These are phyloP conservation scores for Corythornis cristatus DNA, from an alignment of 2,113 vertebrate species.

Conservation along the genomic window DNA sequence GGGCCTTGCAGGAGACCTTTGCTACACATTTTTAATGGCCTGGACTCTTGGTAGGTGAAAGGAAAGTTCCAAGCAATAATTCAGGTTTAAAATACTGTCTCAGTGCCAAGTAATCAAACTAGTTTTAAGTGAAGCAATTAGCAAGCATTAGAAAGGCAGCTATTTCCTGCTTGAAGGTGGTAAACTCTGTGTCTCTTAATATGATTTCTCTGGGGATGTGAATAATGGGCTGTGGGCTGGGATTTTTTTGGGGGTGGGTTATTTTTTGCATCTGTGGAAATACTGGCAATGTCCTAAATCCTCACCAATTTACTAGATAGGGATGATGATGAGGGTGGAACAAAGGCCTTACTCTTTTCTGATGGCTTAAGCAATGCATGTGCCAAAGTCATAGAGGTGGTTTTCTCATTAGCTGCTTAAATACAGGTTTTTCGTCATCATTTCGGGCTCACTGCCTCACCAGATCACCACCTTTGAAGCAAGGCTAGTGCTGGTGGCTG, in stretches of 20 bases:
- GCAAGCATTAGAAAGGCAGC: conserved; percentile 60
- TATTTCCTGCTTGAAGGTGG: conserved; percentile 61
- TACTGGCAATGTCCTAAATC: not conserved
- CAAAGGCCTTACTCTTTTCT: conserved; percentile 25
- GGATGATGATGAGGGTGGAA: not conserved
- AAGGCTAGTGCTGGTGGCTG: not conserved
- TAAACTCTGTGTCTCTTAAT: conserved; percentile 38
- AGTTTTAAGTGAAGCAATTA: conserved; percentile 67
- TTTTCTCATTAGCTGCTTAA: conserved; percentile 26
- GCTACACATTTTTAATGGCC: conserved; percentile 53
- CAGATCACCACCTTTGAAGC: not conserved
- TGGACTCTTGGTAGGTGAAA: conserved; percentile 54
- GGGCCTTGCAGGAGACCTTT: not conserved
- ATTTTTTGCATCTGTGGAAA: not conserved
- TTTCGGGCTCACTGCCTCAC: not conserved
- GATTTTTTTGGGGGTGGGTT: not conserved
- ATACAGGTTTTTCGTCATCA: not conserved
- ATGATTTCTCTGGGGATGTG: conserved; percentile 56
- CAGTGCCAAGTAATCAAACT: conserved; percentile 55
- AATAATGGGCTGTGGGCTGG: not conserved
- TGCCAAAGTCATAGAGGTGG: not conserved
- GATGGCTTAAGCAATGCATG: not conserved
- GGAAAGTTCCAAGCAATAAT: conserved; percentile 57
- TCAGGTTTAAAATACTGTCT: conserved; percentile 47
- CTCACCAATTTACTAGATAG: not conserved